phyloP scores from a whole-genome alignment of 2,797 vertebrate species.

The Epinephelus awoara region DNA sequence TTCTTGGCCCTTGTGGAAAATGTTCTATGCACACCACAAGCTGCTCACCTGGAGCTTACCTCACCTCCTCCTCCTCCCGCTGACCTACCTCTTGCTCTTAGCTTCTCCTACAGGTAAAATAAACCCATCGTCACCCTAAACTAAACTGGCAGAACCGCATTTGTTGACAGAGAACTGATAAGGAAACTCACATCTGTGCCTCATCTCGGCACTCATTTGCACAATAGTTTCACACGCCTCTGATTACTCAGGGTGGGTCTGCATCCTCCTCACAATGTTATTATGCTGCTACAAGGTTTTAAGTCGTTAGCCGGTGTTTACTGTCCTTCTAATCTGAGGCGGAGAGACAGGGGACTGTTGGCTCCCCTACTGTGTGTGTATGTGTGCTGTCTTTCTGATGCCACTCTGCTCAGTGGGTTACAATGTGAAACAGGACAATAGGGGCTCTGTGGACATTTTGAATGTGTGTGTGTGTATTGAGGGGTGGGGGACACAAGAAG shows the following conservation, averaged over 20 bases:
- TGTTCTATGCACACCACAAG: slow-evolving; percentile 77
- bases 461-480: slow-evolving; percentile 51
- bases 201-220: background rate
- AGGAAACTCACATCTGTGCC: slow-evolving; percentile 7
- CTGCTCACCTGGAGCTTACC: slow-evolving; percentile 72
- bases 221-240: slow-evolving; percentile 31
- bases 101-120: slow-evolving; percentile 78
- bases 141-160: background rate
- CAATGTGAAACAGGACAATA: slow-evolving; percentile 76
- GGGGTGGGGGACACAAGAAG: slow-evolving; percentile 32
- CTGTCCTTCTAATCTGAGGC: slow-evolving; percentile 30
- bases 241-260: slow-evolving; percentile 67
- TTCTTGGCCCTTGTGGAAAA: slow-evolving; percentile 71
- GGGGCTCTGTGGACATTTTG: slow-evolving; percentile 72
- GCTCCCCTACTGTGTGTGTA: slow-evolving; percentile 51
- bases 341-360: slow-evolving; percentile 18
- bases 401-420: slow-evolving; percentile 53
- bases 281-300: background rate
- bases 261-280: slow-evolving; percentile 11
- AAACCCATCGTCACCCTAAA: background rate
- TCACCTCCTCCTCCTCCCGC: slow-evolving; percentile 70
- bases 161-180: slow-evolving; percentile 44
- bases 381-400: slow-evolving; percentile 43
- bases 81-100: slow-evolving; percentile 78
- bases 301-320: slow-evolving; percentile 34